Percentiles rank a stretch among this genome's conserved stretches.
Conservation (phyloP, 2,888 invertebrate genomes). For the Chrysolina americana region DNA sequence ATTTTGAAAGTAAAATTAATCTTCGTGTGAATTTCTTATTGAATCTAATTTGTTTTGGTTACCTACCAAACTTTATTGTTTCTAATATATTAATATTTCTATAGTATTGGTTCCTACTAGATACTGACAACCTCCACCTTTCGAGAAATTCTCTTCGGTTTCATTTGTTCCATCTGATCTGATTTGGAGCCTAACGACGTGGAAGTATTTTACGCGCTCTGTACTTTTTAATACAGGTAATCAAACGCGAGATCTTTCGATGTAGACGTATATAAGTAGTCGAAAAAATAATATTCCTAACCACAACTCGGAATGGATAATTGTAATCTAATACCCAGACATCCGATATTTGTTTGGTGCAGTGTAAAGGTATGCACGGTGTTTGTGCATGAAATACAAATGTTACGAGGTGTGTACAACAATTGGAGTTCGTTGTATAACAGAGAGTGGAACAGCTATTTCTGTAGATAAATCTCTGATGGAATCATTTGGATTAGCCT, state of each 20-base stretch:
- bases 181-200: neutral
- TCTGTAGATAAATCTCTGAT: too few relatives aligned
- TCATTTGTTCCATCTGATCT: neutral
- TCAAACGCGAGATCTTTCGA: conserved; percentile 3
- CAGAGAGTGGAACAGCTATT: too few relatives aligned
- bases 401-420: neutral
- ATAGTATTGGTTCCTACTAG: too few relatives aligned
- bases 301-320: conserved; percentile 28
- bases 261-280: conserved; percentile 29
- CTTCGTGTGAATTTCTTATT: too few relatives aligned
- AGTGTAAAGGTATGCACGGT: conserved; percentile 7
- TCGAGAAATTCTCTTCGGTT: neutral
- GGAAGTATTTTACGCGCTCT: conserved; percentile 4
- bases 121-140: too few relatives aligned
- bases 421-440: too few relatives aligned
- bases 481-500: too few relatives aligned
- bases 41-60: too few relatives aligned
- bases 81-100: too few relatives aligned
- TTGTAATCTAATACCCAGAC: conserved; percentile 25
- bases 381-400: conserved; percentile 1
- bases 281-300: conserved; percentile 30
- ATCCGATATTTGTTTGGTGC: conserved; percentile 25
- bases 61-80: too few relatives aligned
- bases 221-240: conserved; percentile 3
- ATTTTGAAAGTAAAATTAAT: too few relatives aligned